Base-by-base conservation (phyloP, 92 coral and sea anemone genomes). In the Chrysogorgia sp. region DNA sequence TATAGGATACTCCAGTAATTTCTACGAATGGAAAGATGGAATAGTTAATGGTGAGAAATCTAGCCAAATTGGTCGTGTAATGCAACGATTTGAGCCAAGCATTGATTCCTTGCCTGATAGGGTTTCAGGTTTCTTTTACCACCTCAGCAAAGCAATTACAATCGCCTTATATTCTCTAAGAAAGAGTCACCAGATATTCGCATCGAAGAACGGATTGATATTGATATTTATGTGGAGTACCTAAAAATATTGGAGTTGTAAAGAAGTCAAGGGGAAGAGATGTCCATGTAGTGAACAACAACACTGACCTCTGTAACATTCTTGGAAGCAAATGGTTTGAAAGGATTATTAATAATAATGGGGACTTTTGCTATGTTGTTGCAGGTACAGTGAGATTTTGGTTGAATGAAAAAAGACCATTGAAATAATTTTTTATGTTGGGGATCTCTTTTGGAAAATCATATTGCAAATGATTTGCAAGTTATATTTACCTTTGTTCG, bases 341-440 rank as follows among this genome's bases (percentile, higher is more conserved):
- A 25, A 84, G 84, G 50, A 84, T 84, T 22, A 24, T 68, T 19
- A 78, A 85, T 35, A 17, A 34, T 14, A 74, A 58, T 64, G 85
- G 68, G 10, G 68, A 61, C 29, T 83, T 83, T 34, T 83, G 74
- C 57, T 82, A 31, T 82, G 82, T 55, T 9, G 13, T 75, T 75
- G 35, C 31, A 20, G 82, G 82, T n/a, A 72, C 82, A 2, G 62
- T 83, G 37, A 53, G 53, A 48, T 45, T 72, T 23, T 82, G 74
- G 71, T 43, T 83, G n/a, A 63, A 83, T 31, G 86, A 83, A 48
- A 83, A 76, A 31, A 76, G 71, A 29, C 35, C 87, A 28, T 58
- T 83, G 24, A 77, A 77, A 37, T 83, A 83, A 41, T 83, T 67
- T 10, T 56, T 52, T 83, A 75, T 53, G 59, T 83, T 9, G 83